Base-by-base conservation (phyloP, 2,797 vertebrate genomes). In the Fistularia commersonii region DNA sequence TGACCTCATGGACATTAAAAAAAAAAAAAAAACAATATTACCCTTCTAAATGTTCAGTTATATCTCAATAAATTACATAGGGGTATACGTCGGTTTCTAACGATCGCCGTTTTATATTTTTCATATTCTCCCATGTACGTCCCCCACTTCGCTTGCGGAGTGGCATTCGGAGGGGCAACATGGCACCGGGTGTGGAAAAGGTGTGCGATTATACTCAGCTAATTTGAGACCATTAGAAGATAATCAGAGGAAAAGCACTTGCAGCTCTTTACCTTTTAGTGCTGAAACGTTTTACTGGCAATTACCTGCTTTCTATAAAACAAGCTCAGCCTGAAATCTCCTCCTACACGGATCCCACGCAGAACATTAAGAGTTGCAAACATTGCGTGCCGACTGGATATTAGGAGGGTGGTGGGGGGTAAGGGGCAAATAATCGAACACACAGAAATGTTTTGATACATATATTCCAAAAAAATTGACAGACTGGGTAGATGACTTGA, bases 201-300 rank as follows among this genome's bases (percentile, higher is more conserved):
- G 68, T 36, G 51, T 72, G 58, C 51, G 61, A 83, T 84, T 81
- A 83, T 57, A 61, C 54, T 76, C 53, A 53, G 64, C 69, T 80
- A 79, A 87, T 87, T 82, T 84, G 59, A 74, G 79, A 69, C 80
- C 76, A 83, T 80, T 82, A 79, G 67, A 65, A 66, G 66, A 76
- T 80, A 87, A 87, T 84, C 73, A 81, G 51, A 36, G 69, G 64
- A 73, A 23, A 81, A 83, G 74, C 69, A 66, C 67, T 80, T 41
- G 41, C 52, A 69, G 69, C 68, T 67, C 76, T 71, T 66, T 52
- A 59, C 74, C 57, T 83, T 68, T 80, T 64, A 72, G 69, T 62
- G 74, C 74, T 62, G 36, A 14, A 48, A 74, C 53, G 67, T 62
- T 72, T 76, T 74, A 70, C 74, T 47, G 56, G 48, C 70, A 85